Evolutionary conservation across 2,797 vertebrate species (phyloP).

Genomic region (Perodicticus potto): DNA sequence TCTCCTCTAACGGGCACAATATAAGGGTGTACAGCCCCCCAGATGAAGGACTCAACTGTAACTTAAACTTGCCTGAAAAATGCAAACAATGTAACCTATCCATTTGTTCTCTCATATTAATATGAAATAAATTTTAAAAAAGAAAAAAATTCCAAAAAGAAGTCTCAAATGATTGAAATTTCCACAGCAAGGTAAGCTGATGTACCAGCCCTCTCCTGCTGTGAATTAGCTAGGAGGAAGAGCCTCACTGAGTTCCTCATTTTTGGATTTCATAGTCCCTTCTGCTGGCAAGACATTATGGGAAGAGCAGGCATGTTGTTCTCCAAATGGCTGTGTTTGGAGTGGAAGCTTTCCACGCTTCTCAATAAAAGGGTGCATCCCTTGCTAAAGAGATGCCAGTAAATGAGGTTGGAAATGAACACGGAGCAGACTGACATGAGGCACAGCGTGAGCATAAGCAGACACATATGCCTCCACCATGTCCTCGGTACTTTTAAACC

Average conservation of each 20-base stretch:
- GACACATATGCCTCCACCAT: no score
- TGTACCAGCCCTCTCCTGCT: neutral
- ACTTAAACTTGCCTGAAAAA: no score
- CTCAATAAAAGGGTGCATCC: neutral
- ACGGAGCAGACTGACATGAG: neutral
- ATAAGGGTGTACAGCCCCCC: no score
- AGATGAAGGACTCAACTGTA: no score
- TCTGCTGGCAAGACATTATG: neutral
- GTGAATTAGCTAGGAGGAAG: neutral
- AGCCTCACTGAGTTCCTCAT: neutral
- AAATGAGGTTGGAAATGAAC: neutral
- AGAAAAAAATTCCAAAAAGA: neutral
- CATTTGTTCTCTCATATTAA: no score
- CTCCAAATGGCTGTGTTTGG: neutral
- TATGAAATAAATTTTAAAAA: no score
- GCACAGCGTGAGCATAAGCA: neutral
- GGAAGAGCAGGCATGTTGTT: neutral
- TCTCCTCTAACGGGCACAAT: no score
- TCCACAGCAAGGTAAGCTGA: neutral
- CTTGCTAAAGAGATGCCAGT: neutral
- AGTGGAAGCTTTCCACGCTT: neutral
- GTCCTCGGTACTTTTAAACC: neutral
- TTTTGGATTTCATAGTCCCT: conserved; percentile 17
- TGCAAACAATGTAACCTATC: no score
- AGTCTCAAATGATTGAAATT: neutral